These are phyloP conservation scores for Elymnias hypermnestra DNA, from an alignment of 1,140 invertebrate genomes.

Conservation along the genomic window DNA sequence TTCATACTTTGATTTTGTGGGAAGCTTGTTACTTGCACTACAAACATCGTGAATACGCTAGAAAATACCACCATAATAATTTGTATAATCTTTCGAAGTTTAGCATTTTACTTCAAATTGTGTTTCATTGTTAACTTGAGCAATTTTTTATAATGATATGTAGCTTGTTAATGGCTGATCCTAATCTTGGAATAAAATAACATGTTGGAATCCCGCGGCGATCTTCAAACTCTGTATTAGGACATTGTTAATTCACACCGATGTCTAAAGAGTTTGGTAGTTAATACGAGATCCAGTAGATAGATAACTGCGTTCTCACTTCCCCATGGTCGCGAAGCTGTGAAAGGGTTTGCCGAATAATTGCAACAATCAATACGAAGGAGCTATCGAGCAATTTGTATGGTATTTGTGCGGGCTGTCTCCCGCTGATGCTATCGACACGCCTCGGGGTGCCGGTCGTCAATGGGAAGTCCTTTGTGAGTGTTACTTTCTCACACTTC, in stretches of 20 bases:
- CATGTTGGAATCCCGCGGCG: conserved; percentile 47
- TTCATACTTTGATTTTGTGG: conserved; percentile 47
- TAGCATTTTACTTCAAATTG: not conserved
- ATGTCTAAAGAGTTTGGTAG: conserved; percentile 59
- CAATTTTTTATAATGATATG: too few species aligned
- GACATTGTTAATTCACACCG: conserved; percentile 54
- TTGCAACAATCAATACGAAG: conserved; percentile 72
- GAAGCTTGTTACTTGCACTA: conserved; percentile 40
- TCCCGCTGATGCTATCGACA: conserved; percentile 66
- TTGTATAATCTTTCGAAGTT: not conserved
- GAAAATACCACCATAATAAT: conserved; percentile 17
- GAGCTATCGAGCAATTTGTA: conserved; percentile 73
- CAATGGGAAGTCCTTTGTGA: conserved; percentile 53
- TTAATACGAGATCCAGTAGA: conserved; percentile 40
- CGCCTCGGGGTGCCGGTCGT: conserved; percentile 47
- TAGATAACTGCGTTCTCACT: conserved; percentile 71
- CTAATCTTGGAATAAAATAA: conserved; percentile 58
- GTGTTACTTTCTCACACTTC: conserved; percentile 67
- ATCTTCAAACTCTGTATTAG: conserved; percentile 31
- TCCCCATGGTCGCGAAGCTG: conserved; percentile 54
- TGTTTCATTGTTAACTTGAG: conserved; percentile 13
- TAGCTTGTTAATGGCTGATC: too few species aligned
- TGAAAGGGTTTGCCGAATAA: conserved; percentile 69
- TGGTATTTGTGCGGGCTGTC: conserved; percentile 73
- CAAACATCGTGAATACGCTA: conserved; percentile 13